Percentiles rank a stretch among this genome's conserved stretches.
Evolutionary conservation across 30 jellyfish, hydroid and myxozoan genomes (phyloP).

Genomic region (Hydra vulgaris): DNA sequence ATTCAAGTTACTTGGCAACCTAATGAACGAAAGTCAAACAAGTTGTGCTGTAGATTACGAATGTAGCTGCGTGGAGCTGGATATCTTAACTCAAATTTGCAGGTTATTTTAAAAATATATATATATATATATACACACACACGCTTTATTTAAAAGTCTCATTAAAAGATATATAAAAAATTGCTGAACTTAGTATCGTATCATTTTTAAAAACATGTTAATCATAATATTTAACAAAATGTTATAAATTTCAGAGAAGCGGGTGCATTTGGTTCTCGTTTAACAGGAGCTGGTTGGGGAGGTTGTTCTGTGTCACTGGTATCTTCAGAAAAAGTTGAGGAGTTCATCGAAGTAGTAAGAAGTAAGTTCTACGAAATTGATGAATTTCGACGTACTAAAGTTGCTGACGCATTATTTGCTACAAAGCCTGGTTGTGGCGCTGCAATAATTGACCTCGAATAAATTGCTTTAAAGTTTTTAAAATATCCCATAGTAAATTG

Average conservation of each 20-base stretch:
- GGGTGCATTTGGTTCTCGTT: conserved; percentile 91
- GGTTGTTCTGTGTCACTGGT: conserved; percentile 90
- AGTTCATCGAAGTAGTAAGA: conserved; percentile 44
- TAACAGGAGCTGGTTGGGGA: conserved; percentile 99
- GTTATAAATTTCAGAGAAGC: conserved; percentile 39
- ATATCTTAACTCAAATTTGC: conserved; percentile 62
- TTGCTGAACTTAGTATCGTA: too few relatives aligned
- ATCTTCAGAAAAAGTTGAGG: conserved; percentile 45
- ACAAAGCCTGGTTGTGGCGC: conserved; percentile 96
- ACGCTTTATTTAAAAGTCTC: too few relatives aligned
- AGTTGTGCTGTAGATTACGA: conserved; percentile 77
- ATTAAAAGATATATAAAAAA: too few relatives aligned
- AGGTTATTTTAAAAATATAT: too few relatives aligned
- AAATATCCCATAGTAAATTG: too few relatives aligned
- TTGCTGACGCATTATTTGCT: conserved; percentile 76
- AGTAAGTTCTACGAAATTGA: conserved; percentile 36
- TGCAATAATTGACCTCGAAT: conserved; percentile 18
- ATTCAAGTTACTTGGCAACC: conserved; percentile 73
- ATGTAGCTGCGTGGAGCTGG: conserved; percentile 88
- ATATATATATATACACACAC: too few relatives aligned
- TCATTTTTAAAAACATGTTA: too few relatives aligned
- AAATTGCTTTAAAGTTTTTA: too few relatives aligned
- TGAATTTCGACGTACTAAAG: conserved; percentile 38
- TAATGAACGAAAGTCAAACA: conserved; percentile 82
- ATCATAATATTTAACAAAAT: too few relatives aligned